Base-by-base conservation (phyloP, 2,888 invertebrate genomes). In the Actias luna region DNA sequence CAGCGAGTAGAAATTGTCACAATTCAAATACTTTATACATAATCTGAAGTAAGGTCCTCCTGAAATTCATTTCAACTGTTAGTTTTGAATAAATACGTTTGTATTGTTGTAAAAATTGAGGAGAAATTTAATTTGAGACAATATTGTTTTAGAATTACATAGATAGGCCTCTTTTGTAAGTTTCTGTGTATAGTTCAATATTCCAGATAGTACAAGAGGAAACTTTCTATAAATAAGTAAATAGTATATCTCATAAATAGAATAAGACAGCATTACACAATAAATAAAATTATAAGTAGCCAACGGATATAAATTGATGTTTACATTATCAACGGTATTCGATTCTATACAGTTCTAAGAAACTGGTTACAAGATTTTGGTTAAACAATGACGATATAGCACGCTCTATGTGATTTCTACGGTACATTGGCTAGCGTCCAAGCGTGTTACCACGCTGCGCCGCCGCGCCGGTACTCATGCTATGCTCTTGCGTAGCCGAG, bases 351-450 rank as follows among this genome's bases (percentile, higher is more conserved):
- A 62, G 10, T 62, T 62, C 62, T 57, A 50, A 58, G 63, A 64
- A 64, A 63, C 60, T 63, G 63, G 66, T 64, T 76, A 77, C 39
- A 27, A 18, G 55, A 57, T 55, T 59, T 63, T 60, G 64, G 64
- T 64, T 61, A 81, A 86, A 86, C 83, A 86, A 85, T 83, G 79
- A 77, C 73, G 79, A 70, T 79, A 75, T 79, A 75, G 74, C 65
- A 63, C 62, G 72, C 69, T 73, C 70, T 76, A 74, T 78, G 78
- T 74, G 74, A 78, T 81, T 82, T 80, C 73, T 78, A 83, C 79
- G 86, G 78, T 77, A 73, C 72, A 76, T 88, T 90, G 91, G 90
- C 90, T 60, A 46, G 62, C 69, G 65, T 81, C 91, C 90, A 90
- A 81, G 67, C 87, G 78, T 82, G 84, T 79, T 83, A 77, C 84